Percentiles rank a stretch among this genome's conserved stretches.
Conservation (phyloP, 2,113 vertebrate species). For the Benitochromis conjunctus region DNA sequence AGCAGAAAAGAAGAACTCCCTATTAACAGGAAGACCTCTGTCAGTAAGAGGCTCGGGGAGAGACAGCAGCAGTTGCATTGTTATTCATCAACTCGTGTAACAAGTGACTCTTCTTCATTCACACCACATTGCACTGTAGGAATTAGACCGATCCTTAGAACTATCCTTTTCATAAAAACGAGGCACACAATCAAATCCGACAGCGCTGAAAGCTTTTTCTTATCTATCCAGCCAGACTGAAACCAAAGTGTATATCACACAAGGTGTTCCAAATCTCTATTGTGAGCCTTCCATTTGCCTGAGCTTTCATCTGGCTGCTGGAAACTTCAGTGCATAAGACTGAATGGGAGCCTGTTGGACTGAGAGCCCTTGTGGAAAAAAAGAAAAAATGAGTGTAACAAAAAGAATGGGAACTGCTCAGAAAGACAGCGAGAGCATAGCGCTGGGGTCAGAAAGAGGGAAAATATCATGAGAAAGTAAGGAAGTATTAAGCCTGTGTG, state of each 20-base stretch:
- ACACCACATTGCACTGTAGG: background rate
- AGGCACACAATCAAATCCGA: background rate
- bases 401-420: background rate
- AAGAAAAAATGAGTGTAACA: background rate
- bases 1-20: background rate
- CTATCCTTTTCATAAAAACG: background rate
- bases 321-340: background rate
- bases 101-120: background rate
- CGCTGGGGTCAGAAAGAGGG: background rate
- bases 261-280: background rate
- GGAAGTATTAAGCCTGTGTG: background rate
- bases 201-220: background rate
- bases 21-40: background rate
- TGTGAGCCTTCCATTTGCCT: background rate
- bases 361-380: background rate
- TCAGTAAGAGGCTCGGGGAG: background rate
- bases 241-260: background rate
- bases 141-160: background rate
- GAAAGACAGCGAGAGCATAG: background rate
- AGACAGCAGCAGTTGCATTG: fast-evolving
- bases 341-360: background rate
- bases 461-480: background rate
- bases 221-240: background rate
- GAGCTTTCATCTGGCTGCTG: background rate
- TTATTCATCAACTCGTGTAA: background rate